Percentiles rank a stretch among this genome's conserved stretches.
These are phyloP conservation scores for Gadopsis bispinosus DNA, from an alignment of 2,797 vertebrate genomes.

Conservation along the genomic window DNA sequence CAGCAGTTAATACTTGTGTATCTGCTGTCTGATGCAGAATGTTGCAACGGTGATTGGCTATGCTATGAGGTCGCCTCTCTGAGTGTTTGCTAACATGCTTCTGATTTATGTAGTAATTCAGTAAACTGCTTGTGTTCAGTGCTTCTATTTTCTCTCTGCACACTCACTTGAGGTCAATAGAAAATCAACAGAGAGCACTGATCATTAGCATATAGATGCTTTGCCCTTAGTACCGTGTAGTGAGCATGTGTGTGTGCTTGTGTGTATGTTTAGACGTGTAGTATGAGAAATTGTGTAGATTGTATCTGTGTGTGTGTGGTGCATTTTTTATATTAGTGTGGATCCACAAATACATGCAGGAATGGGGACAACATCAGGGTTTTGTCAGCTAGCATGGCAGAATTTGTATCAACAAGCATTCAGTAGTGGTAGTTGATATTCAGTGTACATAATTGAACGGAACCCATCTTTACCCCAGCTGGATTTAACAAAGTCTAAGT, in stretches of 20 bases:
- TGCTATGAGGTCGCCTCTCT: conserved; percentile 23
- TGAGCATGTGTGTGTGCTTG: conserved; percentile 30
- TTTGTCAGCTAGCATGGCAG: conserved; percentile 11
- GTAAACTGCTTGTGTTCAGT: conserved; percentile 73
- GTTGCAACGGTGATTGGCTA: conserved; percentile 38
- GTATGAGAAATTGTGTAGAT: conserved; percentile 26
- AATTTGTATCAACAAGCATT: conserved; percentile 44
- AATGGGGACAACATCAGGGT: conserved; percentile 24
- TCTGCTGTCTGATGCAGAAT: conserved; percentile 35
- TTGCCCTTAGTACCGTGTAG: conserved; percentile 58
- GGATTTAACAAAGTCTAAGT: conserved; percentile 70
- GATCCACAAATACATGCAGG: conserved; percentile 29
- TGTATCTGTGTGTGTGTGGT: conserved; percentile 7
- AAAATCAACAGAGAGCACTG: conserved; percentile 75
- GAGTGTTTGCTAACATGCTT: conserved; percentile 62
- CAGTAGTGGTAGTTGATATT: conserved; percentile 58
- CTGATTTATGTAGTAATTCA: conserved; percentile 76
- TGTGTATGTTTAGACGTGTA: conserved; percentile 32
- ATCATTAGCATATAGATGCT: conserved; percentile 86
- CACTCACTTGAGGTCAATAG: conserved; percentile 78
- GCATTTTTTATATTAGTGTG: conserved; percentile 9
- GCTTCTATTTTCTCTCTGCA: conserved; percentile 70
- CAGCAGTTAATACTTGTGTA: conserved; percentile 7
- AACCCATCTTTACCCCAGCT: conserved; percentile 53
- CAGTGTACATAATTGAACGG: conserved; percentile 62